phyloP scores from a whole-genome alignment of 2,797 vertebrate species.

The Mormyrops attenuatus region DNA sequence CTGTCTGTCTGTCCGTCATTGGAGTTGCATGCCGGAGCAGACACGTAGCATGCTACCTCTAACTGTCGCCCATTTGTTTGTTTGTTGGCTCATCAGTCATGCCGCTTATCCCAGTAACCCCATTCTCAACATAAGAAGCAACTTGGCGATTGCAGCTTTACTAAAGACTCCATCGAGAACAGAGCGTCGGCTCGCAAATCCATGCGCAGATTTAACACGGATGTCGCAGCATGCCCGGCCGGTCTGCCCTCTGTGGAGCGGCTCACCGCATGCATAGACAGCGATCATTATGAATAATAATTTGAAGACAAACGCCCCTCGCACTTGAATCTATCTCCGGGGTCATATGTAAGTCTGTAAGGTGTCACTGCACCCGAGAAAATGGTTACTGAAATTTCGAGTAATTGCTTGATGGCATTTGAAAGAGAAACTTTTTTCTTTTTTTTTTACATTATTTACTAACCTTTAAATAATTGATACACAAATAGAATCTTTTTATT shows the following conservation, averaged over 20 bases:
- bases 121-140: background rate
- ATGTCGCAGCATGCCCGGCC: slow-evolving; percentile 11
- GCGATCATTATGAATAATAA: slow-evolving; percentile 1
- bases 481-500: background rate
- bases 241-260: background rate
- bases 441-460: background rate
- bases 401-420: background rate
- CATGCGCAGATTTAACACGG: background rate
- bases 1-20: slow-evolving; percentile 29
- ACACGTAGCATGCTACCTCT: slow-evolving; percentile 37
- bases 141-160: slow-evolving; percentile 17
- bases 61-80: slow-evolving; percentile 30
- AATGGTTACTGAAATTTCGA: background rate
- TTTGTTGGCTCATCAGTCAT: slow-evolving; percentile 13
- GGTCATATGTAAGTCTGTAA: background rate
- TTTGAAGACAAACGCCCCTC: background rate
- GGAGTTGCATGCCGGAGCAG: slow-evolving; percentile 33
- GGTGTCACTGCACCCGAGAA: background rate
- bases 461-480: background rate
- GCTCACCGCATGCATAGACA: slow-evolving; percentile 8
- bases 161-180: slow-evolving; percentile 14
- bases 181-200: background rate
- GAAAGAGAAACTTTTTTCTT: background rate
- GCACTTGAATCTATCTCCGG: background rate
- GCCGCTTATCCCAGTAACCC: slow-evolving; percentile 14